phyloP scores from a whole-genome alignment of 2,113 vertebrate species.

The Heterotilapia buettikoferi region DNA sequence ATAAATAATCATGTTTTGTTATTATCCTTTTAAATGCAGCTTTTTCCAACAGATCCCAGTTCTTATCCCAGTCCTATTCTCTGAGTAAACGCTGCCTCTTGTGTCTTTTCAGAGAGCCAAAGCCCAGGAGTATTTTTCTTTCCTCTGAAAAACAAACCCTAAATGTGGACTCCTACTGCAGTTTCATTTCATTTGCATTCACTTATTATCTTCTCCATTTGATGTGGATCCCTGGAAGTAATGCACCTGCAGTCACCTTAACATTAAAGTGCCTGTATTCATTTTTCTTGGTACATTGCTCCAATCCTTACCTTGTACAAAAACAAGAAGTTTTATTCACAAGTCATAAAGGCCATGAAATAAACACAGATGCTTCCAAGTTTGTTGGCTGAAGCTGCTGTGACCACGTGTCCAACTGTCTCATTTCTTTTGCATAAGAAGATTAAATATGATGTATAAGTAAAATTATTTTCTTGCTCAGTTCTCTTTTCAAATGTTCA shows the following conservation, averaged over 20 bases:
- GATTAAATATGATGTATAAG: neutral
- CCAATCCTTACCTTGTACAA: neutral
- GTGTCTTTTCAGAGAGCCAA: neutral
- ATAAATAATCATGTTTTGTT: neutral
- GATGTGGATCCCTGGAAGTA: neutral
- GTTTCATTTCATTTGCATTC: neutral
- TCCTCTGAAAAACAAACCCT: neutral
- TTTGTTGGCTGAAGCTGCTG: neutral
- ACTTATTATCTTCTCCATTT: neutral
- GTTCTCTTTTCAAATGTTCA: neutral
- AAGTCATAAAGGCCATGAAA: neutral
- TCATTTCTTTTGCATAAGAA: neutral
- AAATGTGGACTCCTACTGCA: neutral
- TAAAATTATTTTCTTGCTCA: neutral
- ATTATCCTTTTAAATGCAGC: neutral
- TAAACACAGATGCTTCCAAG: neutral
- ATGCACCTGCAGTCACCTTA: neutral
- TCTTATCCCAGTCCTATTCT: neutral
- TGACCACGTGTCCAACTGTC: neutral
- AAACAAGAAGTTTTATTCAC: neutral
- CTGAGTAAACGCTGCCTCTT: accelerated
- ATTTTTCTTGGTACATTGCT: neutral
- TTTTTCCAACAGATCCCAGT: accelerated
- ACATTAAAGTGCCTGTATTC: neutral
- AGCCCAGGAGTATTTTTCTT: neutral